Conservation (phyloP, 2,113 vertebrate species). For the Corythornis cristatus region DNA sequence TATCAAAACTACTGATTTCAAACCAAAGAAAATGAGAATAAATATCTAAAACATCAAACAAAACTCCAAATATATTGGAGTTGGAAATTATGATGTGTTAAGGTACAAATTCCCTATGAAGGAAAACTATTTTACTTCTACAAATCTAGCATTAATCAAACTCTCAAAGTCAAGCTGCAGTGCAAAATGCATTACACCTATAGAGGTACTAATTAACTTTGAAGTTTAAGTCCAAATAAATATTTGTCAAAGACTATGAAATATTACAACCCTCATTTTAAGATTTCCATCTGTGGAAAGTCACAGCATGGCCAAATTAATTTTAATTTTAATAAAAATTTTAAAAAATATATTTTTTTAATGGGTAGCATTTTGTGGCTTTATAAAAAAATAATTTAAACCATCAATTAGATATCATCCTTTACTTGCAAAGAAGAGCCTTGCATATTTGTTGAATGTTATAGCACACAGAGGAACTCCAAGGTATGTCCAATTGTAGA, state of each 20-base stretch:
- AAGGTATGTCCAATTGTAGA: no score
- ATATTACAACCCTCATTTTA: neutral
- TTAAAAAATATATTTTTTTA: no score
- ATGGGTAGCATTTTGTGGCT: no score
- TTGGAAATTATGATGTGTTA: neutral
- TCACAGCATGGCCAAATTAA: neutral
- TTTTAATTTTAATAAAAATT: no score
- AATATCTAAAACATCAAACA: neutral
- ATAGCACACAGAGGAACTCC: no score
- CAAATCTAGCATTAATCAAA: neutral
- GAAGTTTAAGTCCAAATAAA: neutral
- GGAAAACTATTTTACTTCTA: neutral
- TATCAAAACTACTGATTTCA: neutral
- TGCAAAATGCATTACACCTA: neutral
- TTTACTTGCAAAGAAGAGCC: no score
- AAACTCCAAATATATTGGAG: neutral
- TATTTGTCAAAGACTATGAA: neutral
- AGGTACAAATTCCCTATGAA: neutral
- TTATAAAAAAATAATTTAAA: no score
- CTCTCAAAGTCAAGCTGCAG: neutral
- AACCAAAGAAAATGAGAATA: neutral
- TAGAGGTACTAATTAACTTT: neutral
- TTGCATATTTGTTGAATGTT: no score
- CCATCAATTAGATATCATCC: no score
- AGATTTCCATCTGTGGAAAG: neutral